A percentile compares a stretch with the other conserved stretches of the same genome.
Evolutionary conservation across 2,888 invertebrate species (phyloP).

Genomic region (Agrochola lychnidis): DNA sequence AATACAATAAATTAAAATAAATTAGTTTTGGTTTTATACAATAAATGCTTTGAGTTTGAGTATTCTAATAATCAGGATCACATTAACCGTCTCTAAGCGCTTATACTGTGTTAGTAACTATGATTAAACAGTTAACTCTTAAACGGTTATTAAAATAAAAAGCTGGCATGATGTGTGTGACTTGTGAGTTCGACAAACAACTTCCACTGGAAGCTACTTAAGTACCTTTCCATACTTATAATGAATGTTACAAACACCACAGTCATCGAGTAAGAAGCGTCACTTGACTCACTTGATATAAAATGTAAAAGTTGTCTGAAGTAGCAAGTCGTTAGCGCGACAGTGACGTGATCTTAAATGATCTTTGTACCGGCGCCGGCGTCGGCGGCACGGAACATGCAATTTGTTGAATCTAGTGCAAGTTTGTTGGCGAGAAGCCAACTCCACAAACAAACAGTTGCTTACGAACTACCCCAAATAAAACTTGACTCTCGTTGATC

Average conservation of each 20-base stretch:
- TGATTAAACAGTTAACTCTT: too few relatives aligned
- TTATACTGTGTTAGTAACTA: too few relatives aligned
- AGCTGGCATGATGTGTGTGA: not conserved
- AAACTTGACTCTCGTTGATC: conserved; percentile 24
- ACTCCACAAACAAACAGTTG: conserved; percentile 40
- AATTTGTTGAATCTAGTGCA: conserved; percentile 39
- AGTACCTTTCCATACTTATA: not conserved
- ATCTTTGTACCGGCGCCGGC: conserved; percentile 47
- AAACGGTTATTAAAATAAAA: not conserved
- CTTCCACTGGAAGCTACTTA: conserved; percentile 1
- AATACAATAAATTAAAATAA: too few relatives aligned
- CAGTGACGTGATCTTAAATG: conserved; percentile 61
- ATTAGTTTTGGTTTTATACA: too few relatives aligned
- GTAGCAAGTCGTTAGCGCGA: conserved; percentile 46
- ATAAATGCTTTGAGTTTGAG: too few relatives aligned
- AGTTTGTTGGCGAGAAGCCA: conserved; percentile 45
- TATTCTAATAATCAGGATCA: too few relatives aligned
- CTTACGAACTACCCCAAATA: conserved; percentile 26
- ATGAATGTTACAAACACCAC: not conserved
- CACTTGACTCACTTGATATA: conserved; percentile 27
- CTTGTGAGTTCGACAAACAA: conserved; percentile 5
- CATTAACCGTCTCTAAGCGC: too few relatives aligned
- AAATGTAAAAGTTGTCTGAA: conserved; percentile 43
- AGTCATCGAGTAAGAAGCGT: not conserved
- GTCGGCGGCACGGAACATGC: conserved; percentile 12